These are phyloP conservation scores for Luperina nickerlii DNA, from an alignment of 2,888 invertebrate genomes.

Conservation along the genomic window DNA sequence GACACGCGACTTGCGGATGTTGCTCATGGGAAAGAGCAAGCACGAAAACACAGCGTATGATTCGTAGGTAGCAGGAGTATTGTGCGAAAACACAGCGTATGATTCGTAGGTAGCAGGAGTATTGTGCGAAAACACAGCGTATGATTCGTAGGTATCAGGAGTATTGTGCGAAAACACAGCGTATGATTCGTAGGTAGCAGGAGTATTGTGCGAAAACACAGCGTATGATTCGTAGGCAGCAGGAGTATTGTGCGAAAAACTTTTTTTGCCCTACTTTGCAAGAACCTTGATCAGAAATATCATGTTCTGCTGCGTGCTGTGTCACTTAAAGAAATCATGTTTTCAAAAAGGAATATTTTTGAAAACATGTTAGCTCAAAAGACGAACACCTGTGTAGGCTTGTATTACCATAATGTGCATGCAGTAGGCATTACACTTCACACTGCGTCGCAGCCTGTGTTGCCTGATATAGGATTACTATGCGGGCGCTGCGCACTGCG, in stretches of 20 bases:
- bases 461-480: constrained; percentile 5
- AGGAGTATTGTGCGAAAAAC: not conserved
- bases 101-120: not conserved
- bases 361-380: not conserved
- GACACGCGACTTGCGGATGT: constrained; percentile 7
- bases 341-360: not conserved
- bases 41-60: not conserved
- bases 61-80: not conserved
- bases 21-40: not conserved
- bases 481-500: constrained; percentile 25
- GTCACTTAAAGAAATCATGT: not conserved
- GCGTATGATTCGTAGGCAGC: not conserved
- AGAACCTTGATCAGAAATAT: not conserved
- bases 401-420: constrained; percentile 14
- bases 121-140: not conserved
- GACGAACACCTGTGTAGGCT: not conserved
- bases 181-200: not conserved
- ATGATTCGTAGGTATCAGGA: not conserved
- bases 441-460: not conserved
- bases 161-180: not conserved
- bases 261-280: not conserved
- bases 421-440: constrained; percentile 2
- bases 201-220: no score
- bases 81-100: not conserved
- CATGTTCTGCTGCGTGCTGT: not conserved